Base-by-base conservation (phyloP, 2,888 invertebrate genomes). In the Melieria crassipennis region DNA sequence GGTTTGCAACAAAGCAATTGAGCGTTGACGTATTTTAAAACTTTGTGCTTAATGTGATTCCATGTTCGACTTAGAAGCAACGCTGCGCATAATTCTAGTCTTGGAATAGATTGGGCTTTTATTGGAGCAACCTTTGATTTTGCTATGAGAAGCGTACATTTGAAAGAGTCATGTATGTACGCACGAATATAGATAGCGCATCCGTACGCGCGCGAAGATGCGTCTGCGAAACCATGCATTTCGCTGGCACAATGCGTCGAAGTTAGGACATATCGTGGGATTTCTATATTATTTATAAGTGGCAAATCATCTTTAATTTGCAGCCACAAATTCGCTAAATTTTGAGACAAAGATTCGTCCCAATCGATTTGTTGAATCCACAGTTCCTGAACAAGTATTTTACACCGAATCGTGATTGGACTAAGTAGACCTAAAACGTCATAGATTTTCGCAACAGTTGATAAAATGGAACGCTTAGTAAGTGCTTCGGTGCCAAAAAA, bases 111-210 rank as follows among this genome's bases (percentile, higher is more conserved):
- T 45, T 48, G 16, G 5, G 63, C 63, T 42, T 66, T 62, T 7
- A 2, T 57, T 30, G 72, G 71, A 16, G 73, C 72, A 16, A 75
- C 70, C 45, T 71, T 73, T n/a, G 73, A 75, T 45, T 75, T 75
- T 45, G 71, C 71, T 13, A 67, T 67, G 9, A 66, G 43, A 57
- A 57, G 13, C 6, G 57, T 9, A 30, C 9, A 9, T 57, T 16
- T n/a, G 13, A 30, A 16, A 0, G 13, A 7, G 5, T 5, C 57
- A 57, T 57, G 6, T n/a, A 57, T 42, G 16, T 57, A 11, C 11
- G 50, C 11, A 10, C 50, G 50, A 9, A 50, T 52, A 10, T 71
- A 71, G 1, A 67, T 56, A 47, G 47, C 61, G 43, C 71, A 71
- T 9, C 71, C 64, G 56, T 57, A 71, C 3, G 63, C 66, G 43